Conservation (phyloP, 2,797 vertebrate species). For the Naso thynnoides region DNA sequence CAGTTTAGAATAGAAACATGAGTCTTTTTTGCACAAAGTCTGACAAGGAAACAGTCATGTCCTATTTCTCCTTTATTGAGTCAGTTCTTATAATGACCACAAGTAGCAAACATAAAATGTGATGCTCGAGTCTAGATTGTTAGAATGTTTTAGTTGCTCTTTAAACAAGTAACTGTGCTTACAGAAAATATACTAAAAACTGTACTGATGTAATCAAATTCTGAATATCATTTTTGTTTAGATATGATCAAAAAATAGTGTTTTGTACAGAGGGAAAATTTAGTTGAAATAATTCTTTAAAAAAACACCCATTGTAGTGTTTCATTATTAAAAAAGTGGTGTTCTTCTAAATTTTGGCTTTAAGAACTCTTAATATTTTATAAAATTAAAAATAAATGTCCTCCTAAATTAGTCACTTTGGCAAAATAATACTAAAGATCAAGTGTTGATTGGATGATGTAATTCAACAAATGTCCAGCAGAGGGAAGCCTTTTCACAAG, state of each 20-base stretch:
- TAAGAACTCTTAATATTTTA: neutral
- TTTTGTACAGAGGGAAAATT: neutral
- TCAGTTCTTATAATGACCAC: neutral
- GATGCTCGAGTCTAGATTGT: neutral
- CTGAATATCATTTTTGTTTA: too few species aligned
- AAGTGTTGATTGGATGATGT: neutral
- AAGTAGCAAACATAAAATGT: neutral
- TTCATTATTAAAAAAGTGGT: neutral
- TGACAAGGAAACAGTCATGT: neutral
- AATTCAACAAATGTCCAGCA: constrained; percentile 61
- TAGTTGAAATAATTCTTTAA: neutral
- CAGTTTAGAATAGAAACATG: neutral
- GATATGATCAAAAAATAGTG: too few species aligned
- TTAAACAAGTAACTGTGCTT: too few species aligned
- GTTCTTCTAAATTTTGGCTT: neutral
- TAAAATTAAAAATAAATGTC: neutral
- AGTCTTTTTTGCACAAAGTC: neutral
- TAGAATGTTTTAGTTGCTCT: too few species aligned
- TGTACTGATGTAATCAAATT: too few species aligned
- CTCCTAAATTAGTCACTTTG: neutral
- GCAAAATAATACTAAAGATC: neutral
- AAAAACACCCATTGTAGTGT: neutral
- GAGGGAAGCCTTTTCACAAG: constrained; percentile 50
- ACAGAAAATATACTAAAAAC: too few species aligned
- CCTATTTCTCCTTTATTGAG: neutral